Base-by-base conservation (phyloP, 2,797 vertebrate genomes). In the Parotocinclus haroldoi region DNA sequence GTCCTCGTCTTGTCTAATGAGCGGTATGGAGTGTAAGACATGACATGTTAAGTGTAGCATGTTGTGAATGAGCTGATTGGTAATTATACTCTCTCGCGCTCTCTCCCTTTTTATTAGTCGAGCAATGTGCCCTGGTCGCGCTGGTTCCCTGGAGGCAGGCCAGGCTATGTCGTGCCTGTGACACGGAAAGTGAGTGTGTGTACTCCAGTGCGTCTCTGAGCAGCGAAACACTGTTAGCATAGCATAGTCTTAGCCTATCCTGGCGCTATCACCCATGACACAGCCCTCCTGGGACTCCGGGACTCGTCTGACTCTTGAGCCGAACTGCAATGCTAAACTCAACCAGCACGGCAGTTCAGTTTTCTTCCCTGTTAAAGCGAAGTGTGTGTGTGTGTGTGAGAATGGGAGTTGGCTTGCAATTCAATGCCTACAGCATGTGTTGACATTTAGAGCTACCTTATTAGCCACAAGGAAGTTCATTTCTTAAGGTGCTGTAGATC, bases 151-250 rank as follows among this genome's bases (percentile, higher is more conserved):
- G 38, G 72, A 73, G 77, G 50, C 66, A 73, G 72, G 63, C 27
- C 68, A 72, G 44, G 66, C 53, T 69, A 58, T 74, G 71, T 82
- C 72, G 75, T 77, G 76, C 81, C 84, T 76, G 76, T 83, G 84
- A 85, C 82, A 84, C 73, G 77, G 82, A 84, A 83, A 84, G 78
- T 58, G 64, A 54, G 72, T 79, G 75, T 45, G 75, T 79, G 80
- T 72, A 74, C 76, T 77, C 63, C 50, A 48, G 75, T 54, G 72
- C 58, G 67, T 69, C 65, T 69, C 68, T 69, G 68, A 74, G 76
- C 68, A 59, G 69, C 68, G 58, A 62, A 74, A 72, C 63, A 62
- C 58, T 42, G 69, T 68, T 74, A 72, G 66, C 69, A 69, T 77
- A 69, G 76, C 76, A 54, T 63, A 59, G 58, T 64, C 64, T 76